These are phyloP conservation scores for Leptobrachium leishanense DNA, from an alignment of 2,113 vertebrate genomes.

Conservation along the genomic window DNA sequence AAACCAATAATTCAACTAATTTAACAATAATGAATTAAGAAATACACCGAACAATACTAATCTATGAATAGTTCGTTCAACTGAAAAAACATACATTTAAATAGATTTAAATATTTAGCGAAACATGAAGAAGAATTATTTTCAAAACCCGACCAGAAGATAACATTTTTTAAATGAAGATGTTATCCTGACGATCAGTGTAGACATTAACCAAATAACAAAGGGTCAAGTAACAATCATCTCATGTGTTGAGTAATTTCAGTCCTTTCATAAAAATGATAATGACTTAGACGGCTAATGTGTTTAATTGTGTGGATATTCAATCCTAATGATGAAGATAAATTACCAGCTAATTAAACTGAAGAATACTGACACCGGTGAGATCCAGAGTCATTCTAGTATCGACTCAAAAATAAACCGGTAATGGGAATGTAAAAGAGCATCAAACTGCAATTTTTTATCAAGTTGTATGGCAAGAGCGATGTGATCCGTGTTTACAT, in stretches of 20 bases:
- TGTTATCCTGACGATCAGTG: conserved; percentile 9
- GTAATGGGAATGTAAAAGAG: not conserved
- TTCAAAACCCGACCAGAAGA: not conserved
- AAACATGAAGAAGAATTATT: not conserved
- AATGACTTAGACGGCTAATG: conserved; percentile 30
- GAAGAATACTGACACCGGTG: conserved; percentile 33
- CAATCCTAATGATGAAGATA: conserved; percentile 46
- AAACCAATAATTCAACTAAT: too few species aligned
- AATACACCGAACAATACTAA: too few species aligned
- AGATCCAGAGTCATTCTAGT: conserved; percentile 25
- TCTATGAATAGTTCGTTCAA: too few species aligned
- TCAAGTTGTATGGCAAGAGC: conserved; percentile 2
- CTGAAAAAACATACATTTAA: too few species aligned
- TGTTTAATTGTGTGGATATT: conserved; percentile 36
- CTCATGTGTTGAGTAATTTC: conserved; percentile 5
- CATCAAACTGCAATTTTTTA: conserved; percentile 5
- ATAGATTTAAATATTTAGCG: too few species aligned
- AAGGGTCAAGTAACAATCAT: conserved; percentile 15
- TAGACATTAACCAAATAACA: conserved; percentile 25
- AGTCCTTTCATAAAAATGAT: conserved; percentile 16
- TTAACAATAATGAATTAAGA: too few species aligned
- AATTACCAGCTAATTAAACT: conserved; percentile 42
- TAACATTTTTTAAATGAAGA: not conserved
- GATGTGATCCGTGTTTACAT: not conserved
- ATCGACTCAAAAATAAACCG: conserved; percentile 35